Percentiles rank a stretch among this genome's conserved stretches.
phyloP scores from a whole-genome alignment of 1,140 invertebrate genomes.

The Drosophila varians region DNA sequence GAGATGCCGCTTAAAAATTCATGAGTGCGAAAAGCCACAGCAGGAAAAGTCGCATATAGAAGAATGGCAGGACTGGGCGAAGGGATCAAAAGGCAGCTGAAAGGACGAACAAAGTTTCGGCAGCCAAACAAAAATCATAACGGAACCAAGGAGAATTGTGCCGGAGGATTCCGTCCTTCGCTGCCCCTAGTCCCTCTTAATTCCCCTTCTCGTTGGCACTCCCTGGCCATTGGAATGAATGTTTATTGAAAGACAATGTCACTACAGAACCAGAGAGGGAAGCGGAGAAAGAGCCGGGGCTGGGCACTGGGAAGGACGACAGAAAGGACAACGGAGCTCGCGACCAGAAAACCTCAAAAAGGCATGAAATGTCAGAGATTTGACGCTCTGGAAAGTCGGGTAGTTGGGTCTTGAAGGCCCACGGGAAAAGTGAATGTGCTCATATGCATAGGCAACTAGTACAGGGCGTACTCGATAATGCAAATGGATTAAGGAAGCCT shows the following conservation, averaged over 20 bases:
- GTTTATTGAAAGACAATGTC: slow-evolving; percentile 65
- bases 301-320: slow-evolving; percentile 2
- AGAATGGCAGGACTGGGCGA: background rate
- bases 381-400: slow-evolving; percentile 31
- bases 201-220: background rate
- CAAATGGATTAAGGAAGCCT: slow-evolving; percentile 1
- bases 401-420: slow-evolving; percentile 29
- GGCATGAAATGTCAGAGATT: slow-evolving; percentile 65
- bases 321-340: slow-evolving; percentile 28
- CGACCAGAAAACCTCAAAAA: slow-evolving; percentile 58
- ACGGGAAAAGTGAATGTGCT: slow-evolving; percentile 37
- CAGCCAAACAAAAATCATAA: slow-evolving; percentile 61
- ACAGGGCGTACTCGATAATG: slow-evolving; percentile 15
- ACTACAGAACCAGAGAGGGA: slow-evolving; percentile 17
- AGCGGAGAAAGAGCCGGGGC: background rate
- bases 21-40: slow-evolving; percentile 61
- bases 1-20: slow-evolving; percentile 58
- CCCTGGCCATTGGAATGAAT: slow-evolving; percentile 38
- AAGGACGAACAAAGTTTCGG: slow-evolving; percentile 48
- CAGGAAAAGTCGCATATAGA: slow-evolving; percentile 43
- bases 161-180: slow-evolving; percentile 3
- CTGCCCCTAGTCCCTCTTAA: background rate
- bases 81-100: slow-evolving; percentile 31
- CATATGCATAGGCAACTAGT: slow-evolving; percentile 68
- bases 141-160: slow-evolving; percentile 47